Conservation (phyloP, 2,888 invertebrate genomes). For the Sphaerophoria taeniata region DNA sequence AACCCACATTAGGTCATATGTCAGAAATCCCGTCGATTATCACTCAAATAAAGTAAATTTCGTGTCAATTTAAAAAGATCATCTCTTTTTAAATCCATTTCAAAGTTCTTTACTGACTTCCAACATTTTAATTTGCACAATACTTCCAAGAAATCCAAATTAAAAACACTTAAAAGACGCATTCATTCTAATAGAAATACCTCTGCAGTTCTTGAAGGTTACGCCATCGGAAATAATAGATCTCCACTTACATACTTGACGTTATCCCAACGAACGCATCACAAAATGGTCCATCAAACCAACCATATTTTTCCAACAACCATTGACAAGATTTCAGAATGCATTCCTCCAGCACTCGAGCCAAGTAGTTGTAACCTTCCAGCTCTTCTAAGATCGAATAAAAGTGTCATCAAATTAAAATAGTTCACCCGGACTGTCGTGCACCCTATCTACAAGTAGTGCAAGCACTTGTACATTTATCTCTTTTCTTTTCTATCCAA, state of each 20-base stretch:
- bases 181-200: no score
- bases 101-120: no score
- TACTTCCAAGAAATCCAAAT: no score
- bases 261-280: background rate
- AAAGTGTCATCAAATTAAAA: conserved; percentile 61
- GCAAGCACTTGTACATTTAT: conserved; percentile 32
- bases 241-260: background rate
- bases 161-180: no score
- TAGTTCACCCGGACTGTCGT: conserved; percentile 24
- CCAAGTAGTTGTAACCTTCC: conserved; percentile 17
- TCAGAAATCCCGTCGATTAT: no score
- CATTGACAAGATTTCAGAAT: background rate
- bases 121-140: no score
- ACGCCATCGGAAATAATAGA: background rate
- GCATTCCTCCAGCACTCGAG: background rate
- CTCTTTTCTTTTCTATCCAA: background rate
- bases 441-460: background rate
- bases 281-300: background rate
- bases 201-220: background rate
- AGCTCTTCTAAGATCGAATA: conserved; percentile 35
- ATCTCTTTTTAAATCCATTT: no score
- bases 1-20: no score
- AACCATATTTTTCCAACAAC: background rate
- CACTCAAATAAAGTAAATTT: no score
- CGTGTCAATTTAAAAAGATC: no score